Evolutionary conservation across 1,140 invertebrate genomes (phyloP), one percentile per base, ranked within the genome.

Genomic region (Maniola jurtina): DNA sequence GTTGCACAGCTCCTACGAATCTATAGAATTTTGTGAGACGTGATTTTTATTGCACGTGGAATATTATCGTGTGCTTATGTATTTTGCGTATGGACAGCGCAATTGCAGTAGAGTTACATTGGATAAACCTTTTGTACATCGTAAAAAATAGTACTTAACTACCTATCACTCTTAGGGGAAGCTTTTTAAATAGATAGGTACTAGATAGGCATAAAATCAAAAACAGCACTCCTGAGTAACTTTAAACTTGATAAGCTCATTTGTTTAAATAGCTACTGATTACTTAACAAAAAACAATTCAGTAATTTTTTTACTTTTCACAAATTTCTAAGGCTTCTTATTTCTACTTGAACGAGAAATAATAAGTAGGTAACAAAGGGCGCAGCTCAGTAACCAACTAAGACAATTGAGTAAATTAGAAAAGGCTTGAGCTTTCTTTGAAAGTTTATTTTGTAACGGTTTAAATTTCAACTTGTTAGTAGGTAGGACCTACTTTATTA

Each of bases 1-100:
- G 79, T 75, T 87, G 86, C 83, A 86, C 72, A 79, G 72, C 74
- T 72, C 68, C 67, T 76, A 79, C 67, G 73, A 80, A 76, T 78
- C 71, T 73, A 72, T 64, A 68, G 77, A 81, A 80, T 78, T 80
- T 80, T 77, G 36, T 72, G 66, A 15, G 61, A 75, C 70, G 72
- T 75, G 75, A 75, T 73, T 50, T 72, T 71, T 69, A 66, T 68
- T 66, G 64, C 65, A 48, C 60, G 55, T 61, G 38, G 67, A 61
- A 61, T 68, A 71, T 75, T 75, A 72, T 35, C 50, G 40, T 63
- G 57, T 66, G 54, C 55, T n/a, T 38, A 57, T 38, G 34, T n/a
- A n/a, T 57, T 14, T 57, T 57, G 7, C 40, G 1, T 40, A 40
- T 40, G 36, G n/a, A 38, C 55, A 38, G 36, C 15, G 35, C 25